Evolutionary conservation across 2,888 invertebrate species (phyloP), one percentile per base, ranked within the genome.

Genomic region (Eumacrocentrus americanus): DNA sequence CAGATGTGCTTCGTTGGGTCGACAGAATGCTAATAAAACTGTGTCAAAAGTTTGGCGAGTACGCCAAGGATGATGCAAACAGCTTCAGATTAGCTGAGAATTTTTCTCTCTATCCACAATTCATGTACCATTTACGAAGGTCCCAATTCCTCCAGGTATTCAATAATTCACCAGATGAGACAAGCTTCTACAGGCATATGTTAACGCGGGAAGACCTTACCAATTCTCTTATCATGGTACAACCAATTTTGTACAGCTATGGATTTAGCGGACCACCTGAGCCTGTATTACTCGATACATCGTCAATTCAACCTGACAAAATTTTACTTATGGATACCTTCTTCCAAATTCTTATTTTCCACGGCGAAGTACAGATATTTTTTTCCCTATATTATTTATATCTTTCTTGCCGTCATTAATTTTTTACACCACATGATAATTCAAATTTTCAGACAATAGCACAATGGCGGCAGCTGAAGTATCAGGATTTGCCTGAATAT

Each of bases 31-130:
- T 99, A 14, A 99, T 99, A 74, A 86, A 98, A 79, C 84, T 99
- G 92, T 99, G 99, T 81, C 99, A 99, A 82, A 98, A 98, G 83
- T 99, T 99, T 83, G 99, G 98, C 56, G 98, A 99, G 79, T 99
- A 96, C 81, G 90, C 91, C 72, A 98, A 98, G 79, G 98, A 99
- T 78, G 97, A 98, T 82, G 95, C 97, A 12, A 93, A 92, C 78
- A 95, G 96, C 68, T 99, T 99, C 84, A 87, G 97, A 52, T 87
- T 99, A 62, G 90, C 93, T 1, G 98, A 98, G 79, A 98, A 97
- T 83, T 99, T 99, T 83, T 95, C 95, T 61, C 84, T 99, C 60
- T 99, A 98, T 84, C 99, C 99, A 42, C 99, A 99, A 83, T 99
- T 99, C 82, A 98, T 99, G 97, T 99, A 98, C 82, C 99, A 99